Percentiles rank a stretch among this genome's conserved stretches.
Conservation (phyloP, 2,113 vertebrate species). For the Arizona elegans region DNA sequence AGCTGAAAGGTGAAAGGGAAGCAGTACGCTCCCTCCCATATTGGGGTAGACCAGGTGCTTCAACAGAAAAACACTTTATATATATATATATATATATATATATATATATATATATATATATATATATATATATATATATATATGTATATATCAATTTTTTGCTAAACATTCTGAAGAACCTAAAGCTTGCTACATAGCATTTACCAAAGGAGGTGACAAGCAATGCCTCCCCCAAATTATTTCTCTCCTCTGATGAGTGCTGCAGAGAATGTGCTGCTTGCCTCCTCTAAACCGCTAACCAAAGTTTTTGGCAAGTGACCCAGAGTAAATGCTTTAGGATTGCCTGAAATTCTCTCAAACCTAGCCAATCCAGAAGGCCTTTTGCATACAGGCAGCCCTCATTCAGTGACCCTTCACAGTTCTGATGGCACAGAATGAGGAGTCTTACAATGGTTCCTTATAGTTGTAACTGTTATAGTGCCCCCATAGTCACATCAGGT, state of each 20-base stretch:
- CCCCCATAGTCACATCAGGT: background rate
- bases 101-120: too few species aligned
- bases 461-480: background rate
- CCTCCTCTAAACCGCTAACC: background rate
- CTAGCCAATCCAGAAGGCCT: background rate
- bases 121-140: too few species aligned
- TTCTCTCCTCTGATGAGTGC: background rate
- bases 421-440: background rate
- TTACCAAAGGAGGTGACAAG: background rate
- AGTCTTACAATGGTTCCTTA: background rate
- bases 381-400: background rate
- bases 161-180: background rate
- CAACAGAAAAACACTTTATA: too few species aligned
- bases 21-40: too few species aligned
- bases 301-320: background rate
- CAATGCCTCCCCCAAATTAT: background rate
- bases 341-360: background rate
- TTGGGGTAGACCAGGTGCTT: too few species aligned
- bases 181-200: background rate
- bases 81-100: too few species aligned
- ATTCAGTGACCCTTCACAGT: background rate
- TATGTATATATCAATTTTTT: background rate
- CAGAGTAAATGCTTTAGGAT: background rate
- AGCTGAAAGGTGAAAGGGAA: too few species aligned
- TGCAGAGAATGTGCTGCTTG: background rate